A percentile compares a stretch with the other conserved stretches of the same genome.
Conservation (phyloP, 2,113 vertebrate species). For the Vanacampus margaritifer region DNA sequence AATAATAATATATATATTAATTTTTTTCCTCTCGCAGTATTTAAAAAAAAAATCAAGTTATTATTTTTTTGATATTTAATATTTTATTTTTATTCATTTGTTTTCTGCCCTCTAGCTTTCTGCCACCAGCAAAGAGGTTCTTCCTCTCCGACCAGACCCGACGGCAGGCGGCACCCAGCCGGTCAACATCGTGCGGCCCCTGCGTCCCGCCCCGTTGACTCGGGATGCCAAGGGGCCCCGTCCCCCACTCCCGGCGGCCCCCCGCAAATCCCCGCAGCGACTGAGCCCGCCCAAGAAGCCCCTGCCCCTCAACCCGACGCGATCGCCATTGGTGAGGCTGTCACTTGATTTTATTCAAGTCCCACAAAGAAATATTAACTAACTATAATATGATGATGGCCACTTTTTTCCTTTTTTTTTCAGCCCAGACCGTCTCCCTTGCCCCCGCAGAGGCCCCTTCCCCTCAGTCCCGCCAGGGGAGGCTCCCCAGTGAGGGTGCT, state of each 20-base stretch:
- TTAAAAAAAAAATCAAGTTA: too few species aligned
- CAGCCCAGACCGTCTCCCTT: conserved; percentile 59
- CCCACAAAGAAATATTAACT: too few species aligned
- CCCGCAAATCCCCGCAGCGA: conserved; percentile 65
- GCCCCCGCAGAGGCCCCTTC: conserved; percentile 78
- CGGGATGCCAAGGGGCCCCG: conserved; percentile 61
- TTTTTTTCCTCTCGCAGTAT: too few species aligned
- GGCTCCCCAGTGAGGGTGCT: conserved; percentile 56
- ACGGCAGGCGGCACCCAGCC: conserved; percentile 69
- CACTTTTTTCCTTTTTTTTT: conserved; percentile 6
- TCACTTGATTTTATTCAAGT: too few species aligned
- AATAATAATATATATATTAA: too few species aligned
- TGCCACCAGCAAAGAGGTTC: conserved; percentile 72
- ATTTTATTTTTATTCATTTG: background rate
- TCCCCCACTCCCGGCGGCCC: conserved; percentile 61
- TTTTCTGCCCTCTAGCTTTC: conserved; percentile 48
- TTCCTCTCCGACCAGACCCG: conserved; percentile 57
- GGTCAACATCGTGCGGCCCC: conserved; percentile 80
- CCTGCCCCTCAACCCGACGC: conserved; percentile 77
- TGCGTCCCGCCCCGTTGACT: conserved; percentile 59
- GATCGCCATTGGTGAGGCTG: conserved; percentile 73
- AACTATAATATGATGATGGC: too few species aligned
- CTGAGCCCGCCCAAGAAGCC: conserved; percentile 81
- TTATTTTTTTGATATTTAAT: too few species aligned
- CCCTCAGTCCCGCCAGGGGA: conserved; percentile 73